phyloP scores from a whole-genome alignment of 2,113 vertebrate genomes.

The Galeopterus variegatus region DNA sequence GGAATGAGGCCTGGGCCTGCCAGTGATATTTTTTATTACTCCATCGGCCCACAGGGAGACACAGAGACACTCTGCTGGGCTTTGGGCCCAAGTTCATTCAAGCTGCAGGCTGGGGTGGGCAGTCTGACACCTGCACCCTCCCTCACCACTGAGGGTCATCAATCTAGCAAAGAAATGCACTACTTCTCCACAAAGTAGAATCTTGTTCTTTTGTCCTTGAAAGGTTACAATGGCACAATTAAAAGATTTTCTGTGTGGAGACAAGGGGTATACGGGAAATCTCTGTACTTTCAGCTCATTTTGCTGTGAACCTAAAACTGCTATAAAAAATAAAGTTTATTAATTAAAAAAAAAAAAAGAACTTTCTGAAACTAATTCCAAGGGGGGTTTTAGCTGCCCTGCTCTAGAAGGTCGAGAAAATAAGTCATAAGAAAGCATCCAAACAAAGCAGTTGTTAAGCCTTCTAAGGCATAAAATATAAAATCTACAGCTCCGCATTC shows the following conservation, averaged over 20 bases:
- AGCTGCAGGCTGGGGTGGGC: background rate
- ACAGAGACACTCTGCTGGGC: background rate
- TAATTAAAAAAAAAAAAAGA: background rate
- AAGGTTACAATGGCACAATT: background rate
- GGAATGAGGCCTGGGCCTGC: background rate
- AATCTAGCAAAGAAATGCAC: background rate
- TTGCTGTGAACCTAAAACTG: constrained; percentile 30
- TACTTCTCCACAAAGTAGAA: background rate
- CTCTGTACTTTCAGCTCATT: background rate
- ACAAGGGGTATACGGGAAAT: background rate
- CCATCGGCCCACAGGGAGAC: accelerated
- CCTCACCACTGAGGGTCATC: background rate
- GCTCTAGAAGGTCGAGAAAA: background rate
- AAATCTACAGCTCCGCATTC: constrained; percentile 57
- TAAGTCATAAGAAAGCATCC: constrained; percentile 32
- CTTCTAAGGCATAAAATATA: constrained; percentile 73
- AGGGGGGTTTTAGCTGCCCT: background rate
- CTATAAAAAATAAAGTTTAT: background rate
- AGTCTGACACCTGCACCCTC: background rate
- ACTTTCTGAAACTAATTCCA: constrained; percentile 30
- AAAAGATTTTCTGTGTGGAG: background rate
- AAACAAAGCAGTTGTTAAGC: background rate
- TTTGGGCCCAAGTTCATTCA: background rate
- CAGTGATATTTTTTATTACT: background rate
- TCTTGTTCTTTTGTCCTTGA: background rate